These are phyloP conservation scores for Conistra vaccinii DNA, from an alignment of 2,888 invertebrate species.

Conservation along the genomic window DNA sequence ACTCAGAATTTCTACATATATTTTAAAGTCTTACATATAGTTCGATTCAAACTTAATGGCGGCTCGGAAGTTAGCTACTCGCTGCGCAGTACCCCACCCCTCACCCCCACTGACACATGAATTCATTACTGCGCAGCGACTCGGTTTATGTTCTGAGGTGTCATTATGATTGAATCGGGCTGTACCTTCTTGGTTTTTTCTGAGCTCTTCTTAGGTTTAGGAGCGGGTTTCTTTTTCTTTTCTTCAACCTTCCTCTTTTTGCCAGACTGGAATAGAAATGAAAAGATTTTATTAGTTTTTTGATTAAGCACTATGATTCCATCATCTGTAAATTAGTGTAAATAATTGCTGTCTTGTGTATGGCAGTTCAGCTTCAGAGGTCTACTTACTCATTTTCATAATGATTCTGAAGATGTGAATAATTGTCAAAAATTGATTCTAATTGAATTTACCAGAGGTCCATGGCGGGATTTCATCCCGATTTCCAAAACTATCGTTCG, in stretches of 20 bases:
- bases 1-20: not conserved
- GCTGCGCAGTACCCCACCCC: too few relatives aligned
- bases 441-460: not conserved
- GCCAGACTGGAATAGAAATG: constrained; percentile 43
- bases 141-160: too few relatives aligned
- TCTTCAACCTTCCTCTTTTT: constrained; percentile 91
- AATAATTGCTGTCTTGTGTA: not conserved
- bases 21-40: not conserved
- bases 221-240: constrained; percentile 85
- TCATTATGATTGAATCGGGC: too few relatives aligned
- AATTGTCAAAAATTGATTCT: not conserved
- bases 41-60: too few relatives aligned
- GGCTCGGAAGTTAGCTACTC: too few relatives aligned
- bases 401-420: not conserved
- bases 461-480: not conserved
- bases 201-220: constrained; percentile 77
- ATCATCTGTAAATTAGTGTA: not conserved
- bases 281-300: not conserved
- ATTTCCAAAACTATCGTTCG: not conserved
- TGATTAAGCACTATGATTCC: not conserved
- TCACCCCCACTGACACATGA: too few relatives aligned
- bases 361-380: not conserved
- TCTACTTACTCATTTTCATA: not conserved
- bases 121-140: too few relatives aligned
- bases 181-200: constrained; percentile 48